Percentiles rank a stretch among this genome's conserved stretches.
Conservation (phyloP, 2,113 vertebrate species). For the Caracal caracal region DNA sequence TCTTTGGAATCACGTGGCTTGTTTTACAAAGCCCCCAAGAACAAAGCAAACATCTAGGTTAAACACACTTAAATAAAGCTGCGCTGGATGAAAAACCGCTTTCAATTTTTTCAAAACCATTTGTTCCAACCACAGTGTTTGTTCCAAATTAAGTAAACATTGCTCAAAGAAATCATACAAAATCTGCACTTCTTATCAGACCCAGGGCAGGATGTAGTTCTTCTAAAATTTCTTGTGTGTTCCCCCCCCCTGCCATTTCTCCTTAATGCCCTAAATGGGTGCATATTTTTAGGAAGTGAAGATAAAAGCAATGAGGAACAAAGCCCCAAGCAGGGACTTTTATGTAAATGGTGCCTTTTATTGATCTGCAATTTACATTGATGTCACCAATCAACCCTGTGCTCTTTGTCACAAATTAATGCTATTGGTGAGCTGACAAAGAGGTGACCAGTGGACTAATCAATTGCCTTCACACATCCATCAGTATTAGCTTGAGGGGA, state of each 20-base stretch:
- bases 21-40: conserved; percentile 67
- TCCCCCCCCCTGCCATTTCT: neutral
- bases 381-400: neutral
- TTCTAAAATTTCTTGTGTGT: conserved; percentile 33
- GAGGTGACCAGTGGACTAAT: neutral
- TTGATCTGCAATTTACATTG: neutral
- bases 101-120: conserved; percentile 61
- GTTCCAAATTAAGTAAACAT: conserved; percentile 59
- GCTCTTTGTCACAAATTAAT: neutral
- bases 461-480: neutral
- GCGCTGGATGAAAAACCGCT: conserved; percentile 18
- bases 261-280: neutral
- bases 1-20: conserved; percentile 27
- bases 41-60: conserved; percentile 73
- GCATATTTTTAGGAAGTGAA: neutral
- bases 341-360: neutral
- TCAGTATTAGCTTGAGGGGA: neutral
- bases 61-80: conserved; percentile 59
- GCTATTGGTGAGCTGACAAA: neutral
- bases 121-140: conserved; percentile 46
- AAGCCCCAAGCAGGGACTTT: neutral
- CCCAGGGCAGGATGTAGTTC: neutral
- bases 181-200: conserved; percentile 55
- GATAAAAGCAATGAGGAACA: neutral
- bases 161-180: conserved; percentile 40